Evolutionary conservation across 1,140 invertebrate species (phyloP).

Genomic region (Zaprionus lachaisei): DNA sequence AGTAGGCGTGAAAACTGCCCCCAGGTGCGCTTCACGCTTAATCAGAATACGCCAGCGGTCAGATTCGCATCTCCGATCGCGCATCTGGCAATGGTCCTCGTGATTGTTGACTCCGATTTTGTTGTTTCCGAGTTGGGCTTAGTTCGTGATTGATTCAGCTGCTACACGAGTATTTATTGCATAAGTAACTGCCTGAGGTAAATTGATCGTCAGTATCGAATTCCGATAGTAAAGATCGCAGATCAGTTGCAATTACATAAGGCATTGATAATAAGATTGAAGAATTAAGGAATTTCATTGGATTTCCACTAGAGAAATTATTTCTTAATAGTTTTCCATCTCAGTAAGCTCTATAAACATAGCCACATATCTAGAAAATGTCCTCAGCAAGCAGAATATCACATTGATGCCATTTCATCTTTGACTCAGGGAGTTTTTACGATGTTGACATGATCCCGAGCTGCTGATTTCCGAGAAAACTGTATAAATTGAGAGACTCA

Average conservation of each 20-base stretch:
- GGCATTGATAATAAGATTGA: slow-evolving; percentile 1
- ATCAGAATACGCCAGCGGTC: slow-evolving; percentile 75
- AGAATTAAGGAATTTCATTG: background rate
- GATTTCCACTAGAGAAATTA: background rate
- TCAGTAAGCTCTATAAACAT: background rate
- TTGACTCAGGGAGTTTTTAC: no score
- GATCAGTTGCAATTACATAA: slow-evolving; percentile 4
- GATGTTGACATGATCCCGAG: slow-evolving; percentile 11
- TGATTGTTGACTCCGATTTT: slow-evolving; percentile 13
- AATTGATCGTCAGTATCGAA: slow-evolving; percentile 35
- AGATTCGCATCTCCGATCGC: slow-evolving; percentile 28
- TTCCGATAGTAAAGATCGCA: slow-evolving; percentile 28
- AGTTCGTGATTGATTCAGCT: slow-evolving; percentile 64
- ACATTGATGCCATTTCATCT: no score
- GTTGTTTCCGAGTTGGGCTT: slow-evolving; percentile 16
- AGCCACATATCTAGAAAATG: background rate
- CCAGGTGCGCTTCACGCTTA: slow-evolving; percentile 84
- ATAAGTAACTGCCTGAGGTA: slow-evolving; percentile 27
- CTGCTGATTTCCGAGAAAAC: slow-evolving; percentile 60
- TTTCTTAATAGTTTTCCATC: no score
- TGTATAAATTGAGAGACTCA: slow-evolving; percentile 37
- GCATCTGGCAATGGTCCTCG: slow-evolving; percentile 11
- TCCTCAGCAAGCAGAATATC: no score
- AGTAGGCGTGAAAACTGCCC: slow-evolving; percentile 71
- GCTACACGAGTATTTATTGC: slow-evolving; percentile 35